Conservation (phyloP, 2,797 vertebrate species). For the Enteromius paludinosus region DNA sequence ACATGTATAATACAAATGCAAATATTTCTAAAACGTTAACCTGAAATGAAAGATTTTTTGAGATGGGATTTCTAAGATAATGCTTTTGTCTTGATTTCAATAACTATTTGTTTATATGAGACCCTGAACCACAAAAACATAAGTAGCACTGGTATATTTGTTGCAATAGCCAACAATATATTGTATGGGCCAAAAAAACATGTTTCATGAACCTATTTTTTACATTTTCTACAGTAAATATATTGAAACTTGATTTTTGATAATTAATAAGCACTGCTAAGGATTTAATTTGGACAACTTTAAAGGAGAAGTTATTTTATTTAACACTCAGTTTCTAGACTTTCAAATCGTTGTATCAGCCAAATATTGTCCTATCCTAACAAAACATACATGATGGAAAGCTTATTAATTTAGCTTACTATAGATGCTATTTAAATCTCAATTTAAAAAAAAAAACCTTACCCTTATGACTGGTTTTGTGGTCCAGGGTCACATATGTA, state of each 20-base stretch:
- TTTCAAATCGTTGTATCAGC: background rate
- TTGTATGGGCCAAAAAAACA: background rate
- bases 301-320: background rate
- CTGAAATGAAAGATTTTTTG: background rate
- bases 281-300: background rate
- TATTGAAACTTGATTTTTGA: background rate
- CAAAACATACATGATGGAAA: background rate
- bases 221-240: background rate
- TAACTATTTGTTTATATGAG: background rate
- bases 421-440: background rate
- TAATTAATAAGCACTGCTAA: background rate
- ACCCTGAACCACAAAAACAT: background rate
- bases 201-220: background rate
- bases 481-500: background rate
- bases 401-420: background rate
- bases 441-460: background rate
- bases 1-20: background rate
- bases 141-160: background rate
- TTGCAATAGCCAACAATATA: background rate
- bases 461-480: background rate
- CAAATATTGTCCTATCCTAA: background rate
- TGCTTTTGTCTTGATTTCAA: background rate
- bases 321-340: background rate
- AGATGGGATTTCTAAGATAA: background rate
- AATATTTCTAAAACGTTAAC: background rate